Base-by-base conservation (phyloP, 2,888 invertebrate genomes). In the Oligia strigilis region DNA sequence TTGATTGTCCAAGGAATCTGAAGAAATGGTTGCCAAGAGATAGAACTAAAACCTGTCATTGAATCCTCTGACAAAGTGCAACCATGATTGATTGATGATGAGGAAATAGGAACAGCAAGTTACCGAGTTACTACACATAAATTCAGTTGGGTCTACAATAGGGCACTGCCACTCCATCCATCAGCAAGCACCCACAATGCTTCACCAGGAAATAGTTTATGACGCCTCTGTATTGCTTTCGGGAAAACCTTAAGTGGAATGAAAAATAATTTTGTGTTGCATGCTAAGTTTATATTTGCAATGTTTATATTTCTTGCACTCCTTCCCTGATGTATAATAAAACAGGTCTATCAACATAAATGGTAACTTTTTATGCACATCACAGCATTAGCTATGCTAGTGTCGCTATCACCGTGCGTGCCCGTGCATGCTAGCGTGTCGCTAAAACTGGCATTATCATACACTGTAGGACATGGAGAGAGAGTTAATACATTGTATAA, bases 401-500 rank as follows among this genome's bases (percentile, higher is more conserved):
- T 64, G 64, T 64, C 40, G 82, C 70, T 72, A 29, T 23, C 43
- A 3, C 1, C 58, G 66, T 60, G 80, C 80, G 58, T 75, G 80
- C n/a, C 14, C 46, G 64, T n/a, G 81, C 76, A 81, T 72, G 64
- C 62, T 72, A 67, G 40, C 62, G 17, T 60, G 58, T 14, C 71
- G 40, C 64, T 76, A n/a, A 55, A 62, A 55, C 58, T 40, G n/a
- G 0, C 43, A 66, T 83, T 71, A 77, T 70, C 72, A 72, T 77
- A 62, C 77, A 74, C 73, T 60, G 72, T 62, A 36, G 78, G 70
- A 71, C 65, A 62, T 36, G 77, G 40, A 72, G 80, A 80, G 71
- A 70, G 75, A 75, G 52, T 77, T 76, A 75, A 75, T 70, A 69
- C 60, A 36, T 46, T 62, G 52, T 64, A 65, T 69, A 75, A 67